Evolutionary conservation across 1,140 invertebrate species (phyloP).

Genomic region (Riptortus pedestris): DNA sequence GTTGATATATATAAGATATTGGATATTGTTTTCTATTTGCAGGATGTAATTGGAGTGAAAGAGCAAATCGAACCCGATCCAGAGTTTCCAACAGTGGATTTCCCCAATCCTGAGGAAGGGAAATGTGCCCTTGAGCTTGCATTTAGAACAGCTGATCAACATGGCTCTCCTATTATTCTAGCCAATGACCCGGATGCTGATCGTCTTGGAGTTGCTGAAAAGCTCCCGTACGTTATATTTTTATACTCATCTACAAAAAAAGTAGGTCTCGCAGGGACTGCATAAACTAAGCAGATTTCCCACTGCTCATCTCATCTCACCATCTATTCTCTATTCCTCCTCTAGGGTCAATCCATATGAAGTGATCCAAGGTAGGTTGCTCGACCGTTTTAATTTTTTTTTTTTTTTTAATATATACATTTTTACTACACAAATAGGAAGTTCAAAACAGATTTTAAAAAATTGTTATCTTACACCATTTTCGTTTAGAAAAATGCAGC

Average conservation of each 20-base stretch:
- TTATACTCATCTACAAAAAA: no score
- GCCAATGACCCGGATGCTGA: slow-evolving; percentile 99
- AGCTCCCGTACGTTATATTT: slow-evolving; percentile 39
- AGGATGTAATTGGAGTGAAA: slow-evolving; percentile 64
- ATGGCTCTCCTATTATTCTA: slow-evolving; percentile 64
- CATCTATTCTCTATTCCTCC: neutral
- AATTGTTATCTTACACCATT: no score
- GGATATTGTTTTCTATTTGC: no score
- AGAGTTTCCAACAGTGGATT: slow-evolving; percentile 92
- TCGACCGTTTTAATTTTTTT: neutral
- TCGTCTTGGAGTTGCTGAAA: slow-evolving; percentile 84
- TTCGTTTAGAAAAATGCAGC: no score
- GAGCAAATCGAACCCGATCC: slow-evolving; percentile 86
- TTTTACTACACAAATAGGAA: no score
- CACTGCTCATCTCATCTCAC: no score
- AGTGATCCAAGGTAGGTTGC: no score
- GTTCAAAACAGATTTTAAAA: no score
- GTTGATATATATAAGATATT: no score
- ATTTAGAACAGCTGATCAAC: slow-evolving; percentile 67
- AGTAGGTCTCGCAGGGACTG: no score
- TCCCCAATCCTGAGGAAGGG: slow-evolving; percentile 97
- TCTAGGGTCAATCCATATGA: neutral
- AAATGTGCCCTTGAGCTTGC: slow-evolving; percentile 78
- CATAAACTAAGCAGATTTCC: no score
- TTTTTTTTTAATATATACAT: neutral